phyloP scores from a whole-genome alignment of 1,140 invertebrate species.

The Tribolium castaneum region DNA sequence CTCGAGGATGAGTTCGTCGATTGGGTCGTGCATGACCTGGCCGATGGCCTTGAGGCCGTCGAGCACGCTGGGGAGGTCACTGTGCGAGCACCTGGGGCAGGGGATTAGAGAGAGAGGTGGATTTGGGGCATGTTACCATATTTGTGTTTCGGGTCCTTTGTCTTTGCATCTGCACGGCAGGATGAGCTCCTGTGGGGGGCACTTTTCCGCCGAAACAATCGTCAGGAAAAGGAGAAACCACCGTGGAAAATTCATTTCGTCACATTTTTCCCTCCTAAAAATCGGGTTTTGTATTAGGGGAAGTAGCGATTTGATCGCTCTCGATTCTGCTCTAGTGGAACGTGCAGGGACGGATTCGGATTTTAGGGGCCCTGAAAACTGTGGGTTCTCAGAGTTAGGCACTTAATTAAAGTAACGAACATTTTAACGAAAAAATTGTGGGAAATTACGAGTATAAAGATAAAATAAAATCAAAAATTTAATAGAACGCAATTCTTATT shows the following conservation, averaged over 20 bases:
- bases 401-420: too few relatives aligned
- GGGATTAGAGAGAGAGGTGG: neutral
- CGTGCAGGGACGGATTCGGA: neutral
- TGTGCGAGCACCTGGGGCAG: slow-evolving; percentile 83
- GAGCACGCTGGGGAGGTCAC: slow-evolving; percentile 79
- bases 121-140: slow-evolving; percentile 68
- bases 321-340: neutral
- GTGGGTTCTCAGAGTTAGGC: too few relatives aligned
- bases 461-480: too few relatives aligned
- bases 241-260: neutral
- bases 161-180: slow-evolving; percentile 76
- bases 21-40: slow-evolving; percentile 74
- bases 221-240: neutral
- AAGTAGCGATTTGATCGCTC: neutral
- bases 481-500: too few relatives aligned
- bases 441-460: too few relatives aligned
- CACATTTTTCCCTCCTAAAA: neutral
- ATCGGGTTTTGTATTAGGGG: neutral
- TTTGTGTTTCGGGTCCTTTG: slow-evolving; percentile 74
- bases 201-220: slow-evolving; percentile 55
- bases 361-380: neutral
- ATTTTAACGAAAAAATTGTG: too few relatives aligned
- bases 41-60: slow-evolving; percentile 79
- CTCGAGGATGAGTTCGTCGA: slow-evolving; percentile 88
- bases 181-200: slow-evolving; percentile 73